A percentile compares a stretch with the other conserved stretches of the same genome.
phyloP scores from a whole-genome alignment of 53 echinoderm and acorn worm genomes.

The Paelopatides confundens region DNA sequence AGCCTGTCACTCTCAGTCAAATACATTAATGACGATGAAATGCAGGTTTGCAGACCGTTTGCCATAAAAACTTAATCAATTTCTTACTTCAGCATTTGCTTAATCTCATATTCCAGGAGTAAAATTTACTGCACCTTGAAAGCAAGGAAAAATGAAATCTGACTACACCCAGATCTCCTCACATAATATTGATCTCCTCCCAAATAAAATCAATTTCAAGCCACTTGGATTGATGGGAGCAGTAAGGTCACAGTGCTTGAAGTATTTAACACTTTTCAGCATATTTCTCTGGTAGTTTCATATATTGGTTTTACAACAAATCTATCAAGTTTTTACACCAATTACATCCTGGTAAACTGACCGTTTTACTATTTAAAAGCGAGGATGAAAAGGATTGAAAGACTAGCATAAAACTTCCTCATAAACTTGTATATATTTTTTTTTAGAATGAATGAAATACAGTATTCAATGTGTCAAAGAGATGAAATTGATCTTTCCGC shows the following conservation, averaged over 20 bases:
- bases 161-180: constrained; percentile 19
- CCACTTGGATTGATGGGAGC: constrained; percentile 36
- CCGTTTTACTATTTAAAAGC: neutral
- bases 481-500: neutral
- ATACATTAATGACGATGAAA: constrained; percentile 19
- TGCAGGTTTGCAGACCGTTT: constrained; percentile 20
- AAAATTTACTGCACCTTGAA: constrained; percentile 11
- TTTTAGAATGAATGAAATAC: neutral
- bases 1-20: constrained; percentile 37
- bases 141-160: constrained; percentile 5
- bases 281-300: neutral
- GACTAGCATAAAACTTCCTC: neutral
- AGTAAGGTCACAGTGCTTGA: neutral
- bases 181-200: constrained; percentile 22
- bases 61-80: constrained; percentile 1
- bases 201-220: constrained; percentile 19
- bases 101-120: constrained; percentile 26
- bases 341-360: neutral
- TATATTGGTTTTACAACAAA: neutral
- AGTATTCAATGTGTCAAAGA: neutral
- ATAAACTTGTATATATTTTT: neutral
- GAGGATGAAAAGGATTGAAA: neutral
- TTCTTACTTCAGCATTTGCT: neutral
- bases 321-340: neutral
- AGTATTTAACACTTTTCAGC: constrained; percentile 19